Evolutionary conservation across 1,140 invertebrate species (phyloP).

Genomic region (Metopolophium dirhodum): DNA sequence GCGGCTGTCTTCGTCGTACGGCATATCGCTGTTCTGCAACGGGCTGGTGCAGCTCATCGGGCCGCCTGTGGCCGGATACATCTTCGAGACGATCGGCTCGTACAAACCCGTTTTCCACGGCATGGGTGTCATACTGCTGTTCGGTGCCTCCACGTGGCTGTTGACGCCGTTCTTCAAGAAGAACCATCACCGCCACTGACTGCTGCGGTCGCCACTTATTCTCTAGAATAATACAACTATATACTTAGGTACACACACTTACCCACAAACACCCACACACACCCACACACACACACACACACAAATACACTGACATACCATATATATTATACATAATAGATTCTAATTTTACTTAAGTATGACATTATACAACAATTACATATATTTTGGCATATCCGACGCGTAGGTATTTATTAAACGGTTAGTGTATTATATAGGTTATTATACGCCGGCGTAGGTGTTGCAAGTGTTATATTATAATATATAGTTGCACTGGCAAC

Average conservation of each 20-base stretch:
- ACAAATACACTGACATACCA: not conserved
- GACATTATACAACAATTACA: not conserved
- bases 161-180: slow-evolving; percentile 70
- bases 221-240: not conserved
- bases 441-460: not conserved
- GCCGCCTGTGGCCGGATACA: slow-evolving; percentile 77
- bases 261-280: not conserved
- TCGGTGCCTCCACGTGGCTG: slow-evolving; percentile 76
- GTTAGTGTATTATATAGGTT: not conserved
- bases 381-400: not conserved
- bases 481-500: no score
- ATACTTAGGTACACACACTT: not conserved
- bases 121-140: slow-evolving; percentile 75
- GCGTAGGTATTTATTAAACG: not conserved
- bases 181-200: not conserved
- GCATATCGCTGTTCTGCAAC: slow-evolving; percentile 83
- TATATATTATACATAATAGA: not conserved
- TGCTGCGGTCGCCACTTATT: not conserved
- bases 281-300: not conserved
- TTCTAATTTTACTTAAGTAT: not conserved
- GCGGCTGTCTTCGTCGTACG: slow-evolving; percentile 81
- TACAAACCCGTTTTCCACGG: slow-evolving; percentile 76
- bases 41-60: slow-evolving; percentile 80
- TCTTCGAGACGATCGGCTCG: slow-evolving; percentile 70
- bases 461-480: no score